Evolutionary conservation across 2,797 vertebrate genomes (phyloP), one percentile per base, ranked within the genome.

Genomic region (Pitangus sulphuratus): DNA sequence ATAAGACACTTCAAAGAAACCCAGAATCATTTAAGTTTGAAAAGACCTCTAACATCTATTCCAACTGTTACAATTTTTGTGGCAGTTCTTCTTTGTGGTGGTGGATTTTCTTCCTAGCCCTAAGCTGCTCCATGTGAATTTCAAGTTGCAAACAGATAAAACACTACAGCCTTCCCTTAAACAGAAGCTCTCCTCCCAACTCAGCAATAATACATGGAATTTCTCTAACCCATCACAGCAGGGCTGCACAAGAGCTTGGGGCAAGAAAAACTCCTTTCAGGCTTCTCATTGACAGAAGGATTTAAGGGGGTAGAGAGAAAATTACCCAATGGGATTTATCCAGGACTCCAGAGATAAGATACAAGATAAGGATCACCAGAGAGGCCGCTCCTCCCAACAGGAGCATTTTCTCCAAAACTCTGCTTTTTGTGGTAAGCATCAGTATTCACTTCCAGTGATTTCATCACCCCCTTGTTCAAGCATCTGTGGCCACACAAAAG

Each of bases 141-240:
- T 69, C 54, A 91, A 78, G 16, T 61, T 79, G 50, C n/a, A 88
- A 39, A 80, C 5, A 39, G 30, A 80, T 45, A 75, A 85, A 93
- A 54, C n/a, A 21, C 39, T 47, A 48, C n/a, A 66, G 48, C 8
- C 28, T 75, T 68, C 80, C 64, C 81, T 69, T 50, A 75, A 84
- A 87, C 21, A n/a, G 53, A 85, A 94, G 15, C 39, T 66, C 50
- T 74, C 15, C 15, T 90, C n/a, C 35, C 48, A 85, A 1, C 28
- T 70, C 75, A 92, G 48, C 75, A 94, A 47, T 61, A 93, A 87
- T 64, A 90, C 3, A 61, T 25, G 33, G 44, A n/a, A 77, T 68
- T 76, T 89, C 33, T 78, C 35, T 89, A 91, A 87, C 9, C 64
- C 54, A 47, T 94, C 93, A 85, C 84, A 95, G 82, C 53, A 91